Conservation (phyloP, 1,140 invertebrate genomes). For the Tenebrio molitor region DNA sequence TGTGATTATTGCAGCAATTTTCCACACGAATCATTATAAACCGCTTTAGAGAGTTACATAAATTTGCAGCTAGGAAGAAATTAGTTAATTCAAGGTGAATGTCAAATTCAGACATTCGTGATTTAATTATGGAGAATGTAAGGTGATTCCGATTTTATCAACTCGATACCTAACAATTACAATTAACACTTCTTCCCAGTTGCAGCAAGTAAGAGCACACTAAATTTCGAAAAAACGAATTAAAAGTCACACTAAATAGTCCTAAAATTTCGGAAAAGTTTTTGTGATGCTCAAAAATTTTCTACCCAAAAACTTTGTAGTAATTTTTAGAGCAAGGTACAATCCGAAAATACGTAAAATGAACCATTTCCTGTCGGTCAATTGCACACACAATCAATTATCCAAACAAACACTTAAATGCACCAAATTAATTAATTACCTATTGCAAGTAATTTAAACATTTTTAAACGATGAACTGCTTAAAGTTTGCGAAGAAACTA, state of each 20-base stretch:
- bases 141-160: too few relatives aligned
- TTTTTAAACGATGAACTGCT: slow-evolving; percentile 28
- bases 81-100: slow-evolving; percentile 22
- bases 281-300: slow-evolving; percentile 13
- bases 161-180: neutral
- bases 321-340: neutral
- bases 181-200: slow-evolving; percentile 2
- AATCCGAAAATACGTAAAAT: too few relatives aligned
- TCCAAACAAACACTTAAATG: slow-evolving; percentile 12
- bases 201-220: too few relatives aligned
- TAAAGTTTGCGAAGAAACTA: slow-evolving; percentile 37
- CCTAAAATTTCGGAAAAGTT: too few relatives aligned
- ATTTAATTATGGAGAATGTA: slow-evolving; percentile 15
- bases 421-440: slow-evolving; percentile 32
- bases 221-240: neutral
- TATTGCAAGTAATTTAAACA: slow-evolving; percentile 21
- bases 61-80: slow-evolving; percentile 6
- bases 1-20: neutral
- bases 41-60: slow-evolving; percentile 20
- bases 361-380: neutral
- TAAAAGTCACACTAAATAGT: too few relatives aligned
- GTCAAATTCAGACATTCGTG: slow-evolving; percentile 2
- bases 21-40: slow-evolving; percentile 9
- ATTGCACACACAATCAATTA: slow-evolving; percentile 24
- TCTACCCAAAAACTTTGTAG: slow-evolving; percentile 28